These are phyloP conservation scores for Linnaemya tessellans DNA, from an alignment of 2,888 invertebrate genomes.

Conservation along the genomic window DNA sequence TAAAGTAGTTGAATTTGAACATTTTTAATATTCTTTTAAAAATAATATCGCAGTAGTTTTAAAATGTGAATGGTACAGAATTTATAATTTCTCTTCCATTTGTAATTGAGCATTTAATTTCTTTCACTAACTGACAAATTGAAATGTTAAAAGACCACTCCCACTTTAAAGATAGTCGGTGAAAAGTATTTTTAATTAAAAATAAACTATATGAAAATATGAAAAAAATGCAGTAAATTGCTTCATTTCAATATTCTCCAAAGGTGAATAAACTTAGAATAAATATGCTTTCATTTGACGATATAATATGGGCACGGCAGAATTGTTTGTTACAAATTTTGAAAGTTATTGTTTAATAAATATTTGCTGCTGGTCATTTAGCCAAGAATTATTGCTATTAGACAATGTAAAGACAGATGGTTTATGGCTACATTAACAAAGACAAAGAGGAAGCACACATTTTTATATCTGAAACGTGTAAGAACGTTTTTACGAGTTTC, in stretches of 20 bases:
- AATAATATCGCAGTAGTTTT: too few relatives aligned
- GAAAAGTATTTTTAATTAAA: conserved; percentile 1
- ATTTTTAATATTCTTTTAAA: too few relatives aligned
- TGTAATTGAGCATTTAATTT: conserved; percentile 12
- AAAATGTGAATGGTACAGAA: too few relatives aligned
- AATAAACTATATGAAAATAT: not conserved
- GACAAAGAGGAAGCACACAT: not conserved
- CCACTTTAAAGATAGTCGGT: conserved; percentile 12
- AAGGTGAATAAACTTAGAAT: conserved; percentile 13
- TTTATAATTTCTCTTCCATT: not conserved
- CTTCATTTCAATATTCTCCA: not conserved
- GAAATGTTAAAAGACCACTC: conserved; percentile 37
- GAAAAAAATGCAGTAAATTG: not conserved
- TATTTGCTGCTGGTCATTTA: conserved; percentile 19
- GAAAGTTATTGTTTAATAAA: conserved; percentile 10
- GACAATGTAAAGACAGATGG: conserved; percentile 22
- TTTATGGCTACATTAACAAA: not conserved
- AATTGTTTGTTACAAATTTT: not conserved
- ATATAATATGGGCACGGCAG: not conserved
- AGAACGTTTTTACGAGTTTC: not conserved
- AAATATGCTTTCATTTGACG: not conserved
- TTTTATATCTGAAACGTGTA: conserved; percentile 3
- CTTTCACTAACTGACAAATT: conserved; percentile 20
- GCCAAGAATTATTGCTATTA: conserved; percentile 14
- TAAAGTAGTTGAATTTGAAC: too few relatives aligned